Percentiles rank a stretch among this genome's conserved stretches.
phyloP scores from a whole-genome alignment of 2,113 vertebrate species.

The Phodopus roborovskii region DNA sequence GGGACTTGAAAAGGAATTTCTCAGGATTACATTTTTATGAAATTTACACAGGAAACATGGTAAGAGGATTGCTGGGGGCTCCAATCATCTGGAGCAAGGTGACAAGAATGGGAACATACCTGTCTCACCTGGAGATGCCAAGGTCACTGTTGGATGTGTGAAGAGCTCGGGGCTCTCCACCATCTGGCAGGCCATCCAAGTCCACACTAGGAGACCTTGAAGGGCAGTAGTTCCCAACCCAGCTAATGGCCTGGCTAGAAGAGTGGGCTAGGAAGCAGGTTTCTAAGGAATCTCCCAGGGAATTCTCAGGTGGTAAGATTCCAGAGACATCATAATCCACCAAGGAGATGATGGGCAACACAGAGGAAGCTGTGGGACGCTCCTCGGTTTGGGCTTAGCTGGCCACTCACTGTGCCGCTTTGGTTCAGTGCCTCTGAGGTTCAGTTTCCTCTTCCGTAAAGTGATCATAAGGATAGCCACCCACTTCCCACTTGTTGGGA shows the following conservation, averaged over 20 bases:
- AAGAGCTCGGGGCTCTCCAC: neutral
- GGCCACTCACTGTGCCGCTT: neutral
- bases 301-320: neutral
- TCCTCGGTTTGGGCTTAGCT: neutral
- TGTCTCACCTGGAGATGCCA: neutral
- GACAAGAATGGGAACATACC: neutral
- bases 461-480: neutral
- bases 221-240: neutral
- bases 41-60: neutral
- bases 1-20: neutral
- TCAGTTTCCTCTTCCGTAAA: slow-evolving; percentile 24
- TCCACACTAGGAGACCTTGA: neutral
- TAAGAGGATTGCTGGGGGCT: neutral
- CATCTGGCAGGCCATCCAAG: neutral
- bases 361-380: neutral
- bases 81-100: neutral
- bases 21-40: slow-evolving; percentile 28
- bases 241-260: neutral
- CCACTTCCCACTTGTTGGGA: neutral
- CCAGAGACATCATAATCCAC: neutral
- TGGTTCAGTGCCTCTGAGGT: slow-evolving; percentile 23
- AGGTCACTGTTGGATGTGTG: neutral
- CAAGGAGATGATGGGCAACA: neutral
- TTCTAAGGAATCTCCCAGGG: slow-evolving; percentile 8
- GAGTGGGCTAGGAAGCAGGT: neutral